Evolutionary conservation across 1,140 invertebrate species (phyloP).

Genomic region (Heterodera carotae): DNA sequence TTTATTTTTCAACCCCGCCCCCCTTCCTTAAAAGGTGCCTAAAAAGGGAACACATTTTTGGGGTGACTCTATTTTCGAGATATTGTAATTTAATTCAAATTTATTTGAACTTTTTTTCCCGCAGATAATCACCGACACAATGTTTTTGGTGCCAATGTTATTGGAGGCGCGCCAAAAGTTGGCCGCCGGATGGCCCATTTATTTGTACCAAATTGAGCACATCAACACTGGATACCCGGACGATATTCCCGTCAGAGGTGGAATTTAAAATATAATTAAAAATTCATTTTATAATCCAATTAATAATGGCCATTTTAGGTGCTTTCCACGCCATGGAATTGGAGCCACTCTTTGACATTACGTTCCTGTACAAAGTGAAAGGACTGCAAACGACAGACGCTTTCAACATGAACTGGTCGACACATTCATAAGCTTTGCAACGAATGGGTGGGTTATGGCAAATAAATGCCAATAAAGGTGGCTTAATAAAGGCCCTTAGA

Average conservation of each 20-base stretch:
- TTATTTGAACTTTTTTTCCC: not conserved
- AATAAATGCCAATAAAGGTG: not conserved
- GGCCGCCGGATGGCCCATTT: conserved; percentile 37
- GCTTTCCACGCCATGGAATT: conserved; percentile 25
- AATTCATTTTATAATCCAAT: not conserved
- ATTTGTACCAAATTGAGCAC: conserved; percentile 29
- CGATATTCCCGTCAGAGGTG: conserved; percentile 29
- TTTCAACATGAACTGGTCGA: conserved; percentile 16
- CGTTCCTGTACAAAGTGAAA: not conserved
- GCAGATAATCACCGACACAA: conserved; percentile 33
- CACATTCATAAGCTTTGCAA: conserved; percentile 33
- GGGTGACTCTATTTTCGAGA: too few species aligned
- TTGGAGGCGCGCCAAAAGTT: conserved; percentile 31
- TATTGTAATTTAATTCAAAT: not conserved
- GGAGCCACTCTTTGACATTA: conserved; percentile 23
- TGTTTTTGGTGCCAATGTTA: conserved; percentile 41
- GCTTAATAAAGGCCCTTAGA: too few species aligned
- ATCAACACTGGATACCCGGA: conserved; percentile 10
- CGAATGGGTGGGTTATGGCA: conserved; percentile 22
- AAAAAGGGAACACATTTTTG: too few species aligned
- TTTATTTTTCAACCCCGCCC: too few species aligned
- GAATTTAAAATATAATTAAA: not conserved
- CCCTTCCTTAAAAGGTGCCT: too few species aligned
- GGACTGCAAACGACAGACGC: conserved; percentile 14
- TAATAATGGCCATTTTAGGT: not conserved